phyloP scores from a whole-genome alignment of 2,888 invertebrate species.

The Leptopilina drosophilae region DNA sequence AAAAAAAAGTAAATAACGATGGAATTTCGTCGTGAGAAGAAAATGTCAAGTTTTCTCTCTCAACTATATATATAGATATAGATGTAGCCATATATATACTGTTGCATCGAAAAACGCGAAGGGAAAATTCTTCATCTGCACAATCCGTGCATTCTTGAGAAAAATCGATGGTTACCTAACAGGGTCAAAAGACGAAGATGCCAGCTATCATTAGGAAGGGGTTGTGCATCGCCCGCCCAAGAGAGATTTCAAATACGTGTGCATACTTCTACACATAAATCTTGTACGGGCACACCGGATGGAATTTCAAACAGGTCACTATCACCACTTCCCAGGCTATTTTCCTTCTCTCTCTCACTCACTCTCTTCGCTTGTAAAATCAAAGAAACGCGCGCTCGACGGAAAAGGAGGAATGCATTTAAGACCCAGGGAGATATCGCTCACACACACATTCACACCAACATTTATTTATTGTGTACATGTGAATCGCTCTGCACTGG shows the following conservation, averaged over 20 bases:
- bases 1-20: not conserved
- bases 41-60: not conserved
- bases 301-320: constrained; percentile 41
- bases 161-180: constrained; percentile 39
- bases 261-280: constrained; percentile 39
- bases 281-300: constrained; percentile 39
- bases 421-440: constrained; percentile 14
- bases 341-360: not conserved
- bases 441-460: not conserved
- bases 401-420: constrained; percentile 31
- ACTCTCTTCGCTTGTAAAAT: not conserved
- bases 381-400: constrained; percentile 15
- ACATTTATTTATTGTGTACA: too few relatives aligned
- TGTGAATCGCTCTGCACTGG: not conserved
- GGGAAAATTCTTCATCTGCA: constrained; percentile 30
- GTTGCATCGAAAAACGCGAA: constrained; percentile 2
- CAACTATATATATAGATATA: too few relatives aligned
- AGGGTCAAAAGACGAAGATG: constrained; percentile 38
- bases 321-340: constrained; percentile 30
- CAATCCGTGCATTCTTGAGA: constrained; percentile 29
- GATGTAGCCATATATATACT: too few relatives aligned
- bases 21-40: not conserved
- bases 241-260: constrained; percentile 40
- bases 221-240: constrained; percentile 25
- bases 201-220: constrained; percentile 40